These are phyloP conservation scores for Archaeoteleia sp. DNA, from an alignment of 2,888 invertebrate genomes.

Conservation along the genomic window DNA sequence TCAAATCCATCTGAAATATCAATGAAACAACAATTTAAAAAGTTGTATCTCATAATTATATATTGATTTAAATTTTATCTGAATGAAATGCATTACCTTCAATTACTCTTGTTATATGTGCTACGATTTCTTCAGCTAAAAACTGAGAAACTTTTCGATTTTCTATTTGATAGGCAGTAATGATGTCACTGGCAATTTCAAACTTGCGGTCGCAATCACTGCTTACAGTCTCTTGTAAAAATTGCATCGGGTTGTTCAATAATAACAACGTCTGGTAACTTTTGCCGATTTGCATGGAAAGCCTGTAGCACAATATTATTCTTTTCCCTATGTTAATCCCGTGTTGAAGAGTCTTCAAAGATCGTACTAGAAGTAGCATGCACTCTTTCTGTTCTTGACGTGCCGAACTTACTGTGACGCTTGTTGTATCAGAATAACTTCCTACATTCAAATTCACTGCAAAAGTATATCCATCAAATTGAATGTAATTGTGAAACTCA, in stretches of 20 bases:
- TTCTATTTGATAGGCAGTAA: slow-evolving; percentile 77
- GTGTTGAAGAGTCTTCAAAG: slow-evolving; percentile 72
- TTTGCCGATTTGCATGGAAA: slow-evolving; percentile 78
- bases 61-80: not conserved
- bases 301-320: slow-evolving; percentile 77
- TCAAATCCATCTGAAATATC: slow-evolving; percentile 59
- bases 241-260: slow-evolving; percentile 75
- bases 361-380: slow-evolving; percentile 60
- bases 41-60: no score
- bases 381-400: slow-evolving; percentile 63
- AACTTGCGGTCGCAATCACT: slow-evolving; percentile 78
- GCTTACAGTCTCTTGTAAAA: slow-evolving; percentile 77
- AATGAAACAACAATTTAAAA: no score
- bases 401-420: slow-evolving; percentile 35
- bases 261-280: slow-evolving; percentile 77
- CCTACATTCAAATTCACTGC: no score
- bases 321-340: slow-evolving; percentile 77
- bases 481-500: no score
- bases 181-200: slow-evolving; percentile 79
- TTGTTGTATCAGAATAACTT: no score
- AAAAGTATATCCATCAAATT: no score
- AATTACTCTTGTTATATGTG: slow-evolving; percentile 63
- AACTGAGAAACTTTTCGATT: slow-evolving; percentile 79
- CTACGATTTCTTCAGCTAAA: slow-evolving; percentile 80
- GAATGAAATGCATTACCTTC: slow-evolving; percentile 59